These are phyloP conservation scores for Leucophenga maculata DNA, from an alignment of 2,888 invertebrate species.

Conservation along the genomic window DNA sequence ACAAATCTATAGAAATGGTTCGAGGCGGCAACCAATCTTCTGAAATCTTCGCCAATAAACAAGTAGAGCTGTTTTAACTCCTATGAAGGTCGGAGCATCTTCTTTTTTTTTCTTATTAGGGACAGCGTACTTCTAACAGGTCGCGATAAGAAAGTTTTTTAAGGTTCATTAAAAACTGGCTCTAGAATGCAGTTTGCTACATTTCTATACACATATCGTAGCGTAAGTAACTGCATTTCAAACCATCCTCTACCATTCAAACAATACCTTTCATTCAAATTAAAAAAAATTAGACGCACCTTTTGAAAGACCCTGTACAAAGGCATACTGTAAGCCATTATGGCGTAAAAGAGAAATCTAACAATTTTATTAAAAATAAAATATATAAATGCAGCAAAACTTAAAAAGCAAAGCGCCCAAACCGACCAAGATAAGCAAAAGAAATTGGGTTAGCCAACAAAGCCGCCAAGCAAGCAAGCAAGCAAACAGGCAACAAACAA, in stretches of 20 bases:
- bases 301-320: not conserved
- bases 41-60: too few species aligned
- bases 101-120: too few species aligned
- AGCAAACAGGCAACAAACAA: constrained; percentile 15
- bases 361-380: constrained; percentile 49
- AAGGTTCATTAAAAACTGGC: too few species aligned
- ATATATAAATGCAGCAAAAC: not conserved
- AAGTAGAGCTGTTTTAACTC: too few species aligned
- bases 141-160: too few species aligned
- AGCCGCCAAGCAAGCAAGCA: constrained; percentile 42
- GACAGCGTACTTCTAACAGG: too few species aligned
- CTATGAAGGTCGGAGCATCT: too few species aligned
- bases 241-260: not conserved
- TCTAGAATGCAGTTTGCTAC: too few species aligned
- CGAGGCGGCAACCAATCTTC: too few species aligned
- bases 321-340: not conserved
- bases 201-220: too few species aligned
- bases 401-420: not conserved
- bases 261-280: constrained; percentile 12
- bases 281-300: not conserved
- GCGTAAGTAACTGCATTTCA: too few species aligned
- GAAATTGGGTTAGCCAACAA: constrained; percentile 59
- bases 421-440: constrained; percentile 28
- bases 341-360: constrained; percentile 26
- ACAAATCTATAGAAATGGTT: too few species aligned